phyloP scores from a whole-genome alignment of 2,113 vertebrate genomes.

The Oenanthe melanoleuca region DNA sequence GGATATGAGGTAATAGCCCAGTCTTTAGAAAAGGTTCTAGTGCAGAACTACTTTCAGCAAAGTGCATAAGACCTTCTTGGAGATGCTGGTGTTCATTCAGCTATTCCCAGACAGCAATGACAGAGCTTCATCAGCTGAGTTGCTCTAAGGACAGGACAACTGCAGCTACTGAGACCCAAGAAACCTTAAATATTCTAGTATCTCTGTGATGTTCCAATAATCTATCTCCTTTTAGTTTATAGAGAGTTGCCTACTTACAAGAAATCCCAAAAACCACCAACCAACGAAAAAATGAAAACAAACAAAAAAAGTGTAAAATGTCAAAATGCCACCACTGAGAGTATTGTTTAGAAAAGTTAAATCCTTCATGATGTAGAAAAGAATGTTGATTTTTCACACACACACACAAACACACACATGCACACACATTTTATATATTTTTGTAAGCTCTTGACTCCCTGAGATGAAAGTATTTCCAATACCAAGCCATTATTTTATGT shows the following conservation, averaged over 20 bases:
- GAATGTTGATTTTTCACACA: background rate
- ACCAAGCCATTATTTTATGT: background rate
- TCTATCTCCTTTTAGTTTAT: background rate
- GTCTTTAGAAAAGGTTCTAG: background rate
- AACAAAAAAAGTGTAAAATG: background rate
- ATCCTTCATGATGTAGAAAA: background rate
- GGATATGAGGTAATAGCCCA: background rate
- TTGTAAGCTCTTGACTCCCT: background rate
- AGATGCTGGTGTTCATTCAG: background rate
- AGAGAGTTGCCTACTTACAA: background rate
- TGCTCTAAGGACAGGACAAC: background rate
- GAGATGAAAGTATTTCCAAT: background rate
- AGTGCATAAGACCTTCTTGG: background rate
- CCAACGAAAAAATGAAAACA: background rate
- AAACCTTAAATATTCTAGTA: background rate
- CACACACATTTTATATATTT: background rate
- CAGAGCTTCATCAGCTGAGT: background rate
- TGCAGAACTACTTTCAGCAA: background rate
- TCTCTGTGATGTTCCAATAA: background rate
- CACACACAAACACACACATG: background rate
- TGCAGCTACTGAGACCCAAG: background rate
- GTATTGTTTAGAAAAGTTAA: background rate
- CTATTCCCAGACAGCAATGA: background rate
- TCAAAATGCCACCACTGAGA: background rate
- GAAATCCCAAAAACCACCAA: background rate